Base-by-base conservation (phyloP, 2,797 vertebrate species). In the Pipistrellus pipistrellus region DNA sequence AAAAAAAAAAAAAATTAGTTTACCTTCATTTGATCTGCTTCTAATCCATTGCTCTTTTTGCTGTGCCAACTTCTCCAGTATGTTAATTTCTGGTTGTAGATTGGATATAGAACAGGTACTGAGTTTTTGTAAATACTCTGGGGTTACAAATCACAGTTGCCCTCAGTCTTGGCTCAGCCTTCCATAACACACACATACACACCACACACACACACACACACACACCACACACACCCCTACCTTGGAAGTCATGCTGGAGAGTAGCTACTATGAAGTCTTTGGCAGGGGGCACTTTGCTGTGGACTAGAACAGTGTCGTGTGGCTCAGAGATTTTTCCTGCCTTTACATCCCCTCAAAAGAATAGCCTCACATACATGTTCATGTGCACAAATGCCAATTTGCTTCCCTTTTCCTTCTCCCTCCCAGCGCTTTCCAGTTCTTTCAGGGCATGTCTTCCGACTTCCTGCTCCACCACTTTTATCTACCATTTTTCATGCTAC, bases 401-500 rank as follows among this genome's bases (percentile, higher is more conserved):
- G 15, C 9, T 62, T 14, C 25, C 7, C 14, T 38, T 76, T 83
- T 78, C 44, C 30, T 77, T 78, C 83, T 95, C 51, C 59, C 64
- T 73, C 53, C 48, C 10, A 20, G 8, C 17, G 75, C 51, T 72
- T 68, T 86, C 23, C 17, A 30, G 8, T 9, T 88, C 72, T 68
- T 51, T 85, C 30, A 83, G 46, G 81, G 72, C 59, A 59, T 3
- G 0, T 23, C 90, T 95, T 85, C 44, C 44, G 25, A 30, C 46
- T 84, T 95, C 44, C n/a, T 38, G 38, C 81, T 27, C 8, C 21
- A n/a, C 18, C 69, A 88, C 32, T 48, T 57, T 78, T 55, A 78
- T 78, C 75, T 57, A 18, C 87, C 44, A 53, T 88, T 73, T 78
- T 85, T 88, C 89, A 69, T 71, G 75, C 59, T 88, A 68, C 85